Evolutionary conservation across 2,888 invertebrate species (phyloP).

Genomic region (Nephrotoma appendiculata): DNA sequence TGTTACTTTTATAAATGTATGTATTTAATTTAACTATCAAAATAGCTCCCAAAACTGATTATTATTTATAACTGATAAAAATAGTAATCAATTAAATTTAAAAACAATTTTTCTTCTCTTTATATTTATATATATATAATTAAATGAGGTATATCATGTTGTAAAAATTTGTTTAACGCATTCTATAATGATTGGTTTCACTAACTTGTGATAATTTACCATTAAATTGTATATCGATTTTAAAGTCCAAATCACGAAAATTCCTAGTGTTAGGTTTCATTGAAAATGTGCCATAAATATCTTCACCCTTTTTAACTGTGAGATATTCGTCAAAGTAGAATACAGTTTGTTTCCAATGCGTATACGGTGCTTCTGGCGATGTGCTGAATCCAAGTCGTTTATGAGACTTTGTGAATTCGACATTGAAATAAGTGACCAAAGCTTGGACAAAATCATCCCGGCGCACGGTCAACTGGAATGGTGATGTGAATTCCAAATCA

Average conservation of each 20-base stretch:
- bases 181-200: constrained; percentile 75
- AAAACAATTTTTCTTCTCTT: not conserved
- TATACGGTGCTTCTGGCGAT: constrained; percentile 93
- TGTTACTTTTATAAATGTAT: not conserved
- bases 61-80: not conserved
- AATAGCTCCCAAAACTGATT: not conserved
- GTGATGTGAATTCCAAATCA: constrained; percentile 83
- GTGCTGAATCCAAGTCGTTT: constrained; percentile 97
- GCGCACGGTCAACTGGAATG: constrained; percentile 66
- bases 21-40: not conserved
- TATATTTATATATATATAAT: not conserved
- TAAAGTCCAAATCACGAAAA: constrained; percentile 93
- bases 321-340: constrained; percentile 96
- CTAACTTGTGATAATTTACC: constrained; percentile 74
- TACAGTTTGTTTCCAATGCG: constrained; percentile 96
- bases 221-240: constrained; percentile 82
- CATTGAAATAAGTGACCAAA: constrained; percentile 96
- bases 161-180: constrained; percentile 52
- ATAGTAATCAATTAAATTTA: not conserved
- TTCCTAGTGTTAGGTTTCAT: constrained; percentile 95
- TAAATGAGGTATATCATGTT: not conserved
- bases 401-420: constrained; percentile 99
- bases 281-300: constrained; percentile 78
- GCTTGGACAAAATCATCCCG: constrained; percentile 97
- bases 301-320: constrained; percentile 90